These are phyloP conservation scores for Mantis religiosa DNA, from an alignment of 2,888 invertebrate genomes.

Conservation along the genomic window DNA sequence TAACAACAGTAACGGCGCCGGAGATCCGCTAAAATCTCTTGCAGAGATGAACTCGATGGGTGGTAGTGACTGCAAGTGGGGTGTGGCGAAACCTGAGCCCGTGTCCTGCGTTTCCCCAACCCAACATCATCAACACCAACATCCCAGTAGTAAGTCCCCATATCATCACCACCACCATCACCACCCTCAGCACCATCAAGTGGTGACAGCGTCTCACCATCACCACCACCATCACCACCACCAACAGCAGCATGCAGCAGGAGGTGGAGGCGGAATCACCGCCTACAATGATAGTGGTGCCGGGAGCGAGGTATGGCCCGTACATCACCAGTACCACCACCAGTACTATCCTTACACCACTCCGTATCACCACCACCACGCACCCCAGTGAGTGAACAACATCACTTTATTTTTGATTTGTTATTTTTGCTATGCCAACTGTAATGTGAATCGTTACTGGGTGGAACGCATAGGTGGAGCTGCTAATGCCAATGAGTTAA, in stretches of 20 bases:
- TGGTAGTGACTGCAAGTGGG: slow-evolving; percentile 43
- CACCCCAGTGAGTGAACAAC: slow-evolving; percentile 52
- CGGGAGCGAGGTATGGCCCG: slow-evolving; percentile 40
- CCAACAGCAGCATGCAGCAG: slow-evolving; percentile 18
- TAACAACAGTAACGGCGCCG: slow-evolving; percentile 28
- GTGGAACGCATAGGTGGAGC: not conserved
- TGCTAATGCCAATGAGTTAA: not conserved
- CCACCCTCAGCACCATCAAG: slow-evolving; percentile 28
- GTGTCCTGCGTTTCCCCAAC: slow-evolving; percentile 36
- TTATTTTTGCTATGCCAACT: not conserved
- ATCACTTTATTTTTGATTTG: slow-evolving; percentile 27
- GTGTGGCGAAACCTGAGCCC: slow-evolving; percentile 33
- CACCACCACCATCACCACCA: slow-evolving; percentile 39
- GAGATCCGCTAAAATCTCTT: slow-evolving; percentile 47
- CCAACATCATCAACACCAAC: slow-evolving; percentile 43
- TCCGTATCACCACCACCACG: slow-evolving; percentile 43
- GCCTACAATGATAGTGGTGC: slow-evolving; percentile 40
- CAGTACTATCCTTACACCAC: slow-evolving; percentile 59
- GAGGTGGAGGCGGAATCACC: not conserved
- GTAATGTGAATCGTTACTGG: not conserved
- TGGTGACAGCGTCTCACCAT: slow-evolving; percentile 34
- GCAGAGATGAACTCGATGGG: slow-evolving; percentile 50
- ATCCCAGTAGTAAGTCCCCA: slow-evolving; percentile 31
- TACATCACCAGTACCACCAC: slow-evolving; percentile 51
- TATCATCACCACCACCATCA: slow-evolving; percentile 28